Base-by-base conservation (phyloP, 2,113 vertebrate species). In the Gadus macrocephalus region DNA sequence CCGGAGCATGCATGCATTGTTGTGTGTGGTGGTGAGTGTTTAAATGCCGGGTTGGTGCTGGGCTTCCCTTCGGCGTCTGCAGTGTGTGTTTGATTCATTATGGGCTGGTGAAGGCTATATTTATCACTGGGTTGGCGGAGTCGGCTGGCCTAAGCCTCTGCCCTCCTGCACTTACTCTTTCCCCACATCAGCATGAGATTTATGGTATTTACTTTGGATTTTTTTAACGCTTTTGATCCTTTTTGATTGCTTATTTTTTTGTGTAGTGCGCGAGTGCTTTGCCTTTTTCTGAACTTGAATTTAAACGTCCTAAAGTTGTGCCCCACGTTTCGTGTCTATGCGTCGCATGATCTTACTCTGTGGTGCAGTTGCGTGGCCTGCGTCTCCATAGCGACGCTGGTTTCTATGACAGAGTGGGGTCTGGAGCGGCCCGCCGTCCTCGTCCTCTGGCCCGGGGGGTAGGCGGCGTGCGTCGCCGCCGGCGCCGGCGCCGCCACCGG, bases 321-420 rank as follows among this genome's bases (percentile, higher is more conserved):
- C 79, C 35, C 68, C 31, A 35, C 31, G 31, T 35, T 35, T 35
- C 25, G 31, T 35, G 31, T 35, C 60, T 76, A 64, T 71, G 70
- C 53, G 20, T 72, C 65, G 69, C 60, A 67, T 74, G 31, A 27
- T 86, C 89, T 90, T 90, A 90, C 89, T 89, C 83, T 85, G 86
- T 82, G 80, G 65, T 86, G 81, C 75, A 82, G 73, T 81, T 86
- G 86, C 80, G 49, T 79, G 70, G 88, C 75, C 72, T 86, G 83
- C 6, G 68, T 82, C 86, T 88, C 87, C 81, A 78, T 86, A 86
- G 85, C 80, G 74, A 86, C 83, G 78, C 87, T 81, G 80, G 82
- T 84, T 78, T 89, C 88, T 87, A 89, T 89, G 86, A 89, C 88
- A 61, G 89, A 90, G 79, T 79, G 83, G 20, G 89, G 89, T 82